Percentiles rank a stretch among this genome's conserved stretches.
Conservation (phyloP, 2,888 invertebrate genomes). For the Sinohyriopsis cumingii region DNA sequence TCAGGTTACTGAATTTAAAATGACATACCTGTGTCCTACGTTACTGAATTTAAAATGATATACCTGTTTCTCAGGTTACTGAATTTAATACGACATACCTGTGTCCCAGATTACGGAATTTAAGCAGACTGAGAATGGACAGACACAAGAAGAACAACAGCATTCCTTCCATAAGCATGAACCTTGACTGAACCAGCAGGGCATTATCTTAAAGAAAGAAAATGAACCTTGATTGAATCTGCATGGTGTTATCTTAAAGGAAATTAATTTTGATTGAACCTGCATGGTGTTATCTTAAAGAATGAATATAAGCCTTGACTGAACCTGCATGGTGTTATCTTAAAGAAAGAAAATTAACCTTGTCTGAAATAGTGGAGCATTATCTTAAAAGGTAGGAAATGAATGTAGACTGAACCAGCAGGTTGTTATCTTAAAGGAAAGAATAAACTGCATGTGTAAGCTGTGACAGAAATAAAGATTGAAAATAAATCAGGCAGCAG, state of each 20-base stretch:
- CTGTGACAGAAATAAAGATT: no score
- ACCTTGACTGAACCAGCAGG: conserved; percentile 91
- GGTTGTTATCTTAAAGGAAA: conserved; percentile 72
- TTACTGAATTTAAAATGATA: conserved; percentile 7
- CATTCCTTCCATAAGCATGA: conserved; percentile 94
- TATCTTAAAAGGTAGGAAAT: conserved; percentile 71
- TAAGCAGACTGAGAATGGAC: conserved; percentile 72
- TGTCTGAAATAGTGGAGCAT: no score
- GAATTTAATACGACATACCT: conserved; percentile 37
- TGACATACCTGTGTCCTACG: conserved; percentile 48
- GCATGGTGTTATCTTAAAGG: conserved; percentile 2
- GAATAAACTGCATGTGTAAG: no score
- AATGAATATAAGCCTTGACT: no score
- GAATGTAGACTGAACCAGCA: conserved; percentile 93
- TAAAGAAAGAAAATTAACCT: no score
- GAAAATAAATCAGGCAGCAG: no score
- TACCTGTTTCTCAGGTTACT: no score
- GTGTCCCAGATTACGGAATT: conserved; percentile 66
- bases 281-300: no score
- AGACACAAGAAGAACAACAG: conserved; percentile 88
- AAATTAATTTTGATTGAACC: background rate
- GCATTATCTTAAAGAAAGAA: conserved; percentile 83
- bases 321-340: no score
- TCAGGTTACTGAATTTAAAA: conserved; percentile 70
- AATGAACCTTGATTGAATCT: conserved; percentile 5